phyloP scores from a whole-genome alignment of 2,797 vertebrate species.

The Poeciliopsis presidionis region DNA sequence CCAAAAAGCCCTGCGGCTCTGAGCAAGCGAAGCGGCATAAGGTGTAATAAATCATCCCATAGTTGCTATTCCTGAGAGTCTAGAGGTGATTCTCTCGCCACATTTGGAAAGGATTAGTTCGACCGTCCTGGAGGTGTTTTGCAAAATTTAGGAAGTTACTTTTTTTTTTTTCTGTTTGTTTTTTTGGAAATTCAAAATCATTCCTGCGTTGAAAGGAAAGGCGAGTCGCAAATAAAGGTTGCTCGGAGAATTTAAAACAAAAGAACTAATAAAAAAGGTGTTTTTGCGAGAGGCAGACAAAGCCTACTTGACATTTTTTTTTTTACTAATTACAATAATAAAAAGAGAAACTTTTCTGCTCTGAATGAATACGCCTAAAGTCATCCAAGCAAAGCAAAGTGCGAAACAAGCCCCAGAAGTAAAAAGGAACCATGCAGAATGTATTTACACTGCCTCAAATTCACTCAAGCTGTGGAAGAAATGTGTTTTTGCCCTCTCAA shows the following conservation, averaged over 20 bases:
- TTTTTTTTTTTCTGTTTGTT: conserved; percentile 12
- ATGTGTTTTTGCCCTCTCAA: conserved; percentile 59
- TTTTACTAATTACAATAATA: background rate
- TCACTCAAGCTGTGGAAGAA: conserved; percentile 70
- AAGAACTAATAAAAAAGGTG: background rate
- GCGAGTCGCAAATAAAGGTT: background rate
- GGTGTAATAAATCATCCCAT: conserved; percentile 45
- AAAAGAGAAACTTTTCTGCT: background rate
- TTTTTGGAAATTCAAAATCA: conserved; percentile 17
- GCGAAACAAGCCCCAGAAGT: conserved; percentile 30
- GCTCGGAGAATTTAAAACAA: background rate
- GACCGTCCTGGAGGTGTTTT: conserved; percentile 37
- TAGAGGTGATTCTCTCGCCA: conserved; percentile 28
- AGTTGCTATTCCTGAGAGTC: conserved; percentile 27
- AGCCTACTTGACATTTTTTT: background rate
- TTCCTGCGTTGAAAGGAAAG: background rate
- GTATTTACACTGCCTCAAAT: conserved; percentile 70
- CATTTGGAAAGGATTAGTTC: conserved; percentile 58
- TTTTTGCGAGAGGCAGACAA: background rate
- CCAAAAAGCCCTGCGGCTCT: conserved; percentile 37
- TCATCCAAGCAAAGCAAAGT: conserved; percentile 1
- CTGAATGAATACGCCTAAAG: background rate
- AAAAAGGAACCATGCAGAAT: conserved; percentile 30
- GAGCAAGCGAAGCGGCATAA: conserved; percentile 27
- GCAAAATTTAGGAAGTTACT: conserved; percentile 26